Percentiles rank a stretch among this genome's conserved stretches.
Evolutionary conservation across 2,888 invertebrate genomes (phyloP).

Genomic region (Hydraecia micacea): DNA sequence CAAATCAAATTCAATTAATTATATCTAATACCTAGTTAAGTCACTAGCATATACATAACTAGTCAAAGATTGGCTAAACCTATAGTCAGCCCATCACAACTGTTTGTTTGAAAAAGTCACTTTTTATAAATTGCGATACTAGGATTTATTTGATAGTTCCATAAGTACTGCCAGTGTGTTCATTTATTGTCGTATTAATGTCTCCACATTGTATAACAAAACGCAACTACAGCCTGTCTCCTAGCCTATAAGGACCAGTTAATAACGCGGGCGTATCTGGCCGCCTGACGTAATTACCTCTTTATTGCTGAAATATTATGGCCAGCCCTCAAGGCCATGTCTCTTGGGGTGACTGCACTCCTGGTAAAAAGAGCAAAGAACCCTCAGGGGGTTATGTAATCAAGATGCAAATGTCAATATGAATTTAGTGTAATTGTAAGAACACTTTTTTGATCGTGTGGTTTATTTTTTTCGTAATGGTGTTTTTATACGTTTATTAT

Average conservation of each 20-base stretch:
- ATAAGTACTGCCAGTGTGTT: too few relatives aligned
- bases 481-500: neutral
- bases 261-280: slow-evolving; percentile 58
- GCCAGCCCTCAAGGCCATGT: slow-evolving; percentile 52
- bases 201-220: neutral
- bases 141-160: too few relatives aligned
- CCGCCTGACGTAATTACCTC: slow-evolving; percentile 65
- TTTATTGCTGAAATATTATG: slow-evolving; percentile 69
- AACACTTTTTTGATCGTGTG: slow-evolving; percentile 2
- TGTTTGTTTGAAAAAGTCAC: too few relatives aligned
- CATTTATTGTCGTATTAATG: too few relatives aligned
- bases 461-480: slow-evolving; percentile 2
- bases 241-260: slow-evolving; percentile 51
- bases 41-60: too few relatives aligned
- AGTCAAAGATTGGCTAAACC: too few relatives aligned
- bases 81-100: too few relatives aligned
- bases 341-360: slow-evolving; percentile 58
- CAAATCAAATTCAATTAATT: too few relatives aligned
- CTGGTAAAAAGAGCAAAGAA: slow-evolving; percentile 52
- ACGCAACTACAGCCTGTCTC: slow-evolving; percentile 21
- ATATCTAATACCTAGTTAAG: too few relatives aligned
- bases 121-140: too few relatives aligned
- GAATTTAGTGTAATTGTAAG: slow-evolving; percentile 38
- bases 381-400: slow-evolving; percentile 49
- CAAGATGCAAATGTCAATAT: slow-evolving; percentile 51